Percentiles rank a stretch among this genome's conserved stretches.
phyloP scores from a whole-genome alignment of 2,888 invertebrate genomes.

The Tanypteryx hageni region DNA sequence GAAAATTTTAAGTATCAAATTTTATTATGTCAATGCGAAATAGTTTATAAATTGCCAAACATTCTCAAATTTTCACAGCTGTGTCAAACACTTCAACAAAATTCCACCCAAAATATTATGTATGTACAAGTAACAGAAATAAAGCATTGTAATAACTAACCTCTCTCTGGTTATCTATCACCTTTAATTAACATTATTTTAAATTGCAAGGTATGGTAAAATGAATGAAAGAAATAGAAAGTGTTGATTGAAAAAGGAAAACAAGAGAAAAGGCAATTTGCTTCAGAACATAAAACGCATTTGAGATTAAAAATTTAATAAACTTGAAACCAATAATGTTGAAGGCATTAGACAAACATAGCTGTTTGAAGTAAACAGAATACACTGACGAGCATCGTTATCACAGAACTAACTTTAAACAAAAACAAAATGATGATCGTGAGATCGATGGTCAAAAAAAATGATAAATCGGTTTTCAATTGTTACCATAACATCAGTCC shows the following conservation, averaged over 20 bases:
- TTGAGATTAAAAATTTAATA: background rate
- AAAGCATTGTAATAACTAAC: no score
- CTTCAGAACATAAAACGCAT: background rate
- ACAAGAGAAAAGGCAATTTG: no score
- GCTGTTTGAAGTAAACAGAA: background rate
- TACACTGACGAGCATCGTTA: background rate
- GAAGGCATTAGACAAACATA: background rate
- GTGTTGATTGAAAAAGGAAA: no score
- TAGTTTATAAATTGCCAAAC: background rate
- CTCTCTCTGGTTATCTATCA: no score
- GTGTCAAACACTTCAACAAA: background rate
- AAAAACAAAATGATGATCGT: background rate
- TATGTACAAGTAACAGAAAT: no score
- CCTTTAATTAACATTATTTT: no score
- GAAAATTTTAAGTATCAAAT: background rate
- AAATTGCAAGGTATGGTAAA: no score
- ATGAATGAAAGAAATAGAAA: no score
- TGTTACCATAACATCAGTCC: slow-evolving; percentile 11
- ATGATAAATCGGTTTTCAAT: background rate
- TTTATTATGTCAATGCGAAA: background rate
- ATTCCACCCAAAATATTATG: no score
- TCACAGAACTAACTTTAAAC: background rate
- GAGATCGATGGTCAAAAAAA: background rate
- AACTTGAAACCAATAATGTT: background rate
- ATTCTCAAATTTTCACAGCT: background rate